Conservation (phyloP, 2,113 vertebrate species). For the Machaerirhynchus nigripectus region DNA sequence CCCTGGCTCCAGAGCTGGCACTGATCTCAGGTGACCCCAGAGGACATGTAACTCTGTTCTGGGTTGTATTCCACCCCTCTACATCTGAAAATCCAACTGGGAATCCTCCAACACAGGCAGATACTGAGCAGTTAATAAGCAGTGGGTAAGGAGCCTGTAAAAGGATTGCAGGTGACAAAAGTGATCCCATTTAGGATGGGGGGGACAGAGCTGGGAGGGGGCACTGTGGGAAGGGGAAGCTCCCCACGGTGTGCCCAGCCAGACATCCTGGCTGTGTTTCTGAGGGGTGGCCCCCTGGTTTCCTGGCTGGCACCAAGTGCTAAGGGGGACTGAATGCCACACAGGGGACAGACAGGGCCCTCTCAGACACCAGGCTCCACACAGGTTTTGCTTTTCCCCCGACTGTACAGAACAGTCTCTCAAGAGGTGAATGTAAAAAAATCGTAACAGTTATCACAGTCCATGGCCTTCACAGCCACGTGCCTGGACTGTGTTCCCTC, state of each 20-base stretch:
- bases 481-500: no score
- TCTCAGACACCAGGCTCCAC: neutral
- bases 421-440: neutral
- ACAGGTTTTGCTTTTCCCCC: neutral
- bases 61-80: neutral
- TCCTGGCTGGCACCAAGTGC: neutral
- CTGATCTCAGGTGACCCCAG: neutral
- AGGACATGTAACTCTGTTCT: fast-evolving
- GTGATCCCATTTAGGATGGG: neutral
- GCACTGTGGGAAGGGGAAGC: neutral
- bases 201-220: fast-evolving
- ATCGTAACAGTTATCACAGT: fast-evolving
- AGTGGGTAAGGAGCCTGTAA: neutral
- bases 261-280: neutral
- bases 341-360: no score
- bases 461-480: fast-evolving
- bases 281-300: neutral
- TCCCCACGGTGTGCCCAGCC: neutral
- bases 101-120: neutral
- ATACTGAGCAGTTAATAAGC: neutral
- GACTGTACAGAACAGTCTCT: neutral
- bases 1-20: neutral
- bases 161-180: neutral
- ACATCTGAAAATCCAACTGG: neutral
- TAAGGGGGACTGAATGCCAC: neutral